Conservation (phyloP, 2,888 invertebrate species). For the Cantharis flavilabris region DNA sequence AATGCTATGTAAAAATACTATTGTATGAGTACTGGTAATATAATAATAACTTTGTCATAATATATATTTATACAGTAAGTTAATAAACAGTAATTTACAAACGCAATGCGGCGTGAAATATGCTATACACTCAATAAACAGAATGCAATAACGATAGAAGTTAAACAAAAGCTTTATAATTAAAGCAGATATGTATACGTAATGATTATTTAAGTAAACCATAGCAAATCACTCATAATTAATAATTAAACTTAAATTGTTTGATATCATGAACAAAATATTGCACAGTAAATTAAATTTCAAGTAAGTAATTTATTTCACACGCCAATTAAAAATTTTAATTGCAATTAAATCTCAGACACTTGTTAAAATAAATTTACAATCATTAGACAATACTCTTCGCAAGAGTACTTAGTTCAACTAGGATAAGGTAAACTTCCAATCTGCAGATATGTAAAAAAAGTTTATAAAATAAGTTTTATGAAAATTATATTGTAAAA, state of each 20-base stretch:
- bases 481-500: too few relatives aligned
- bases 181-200: slow-evolving; percentile 8
- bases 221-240: slow-evolving; percentile 1
- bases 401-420: neutral
- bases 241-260: neutral
- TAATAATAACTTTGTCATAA: neutral
- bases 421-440: neutral
- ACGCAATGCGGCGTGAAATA: slow-evolving; percentile 13
- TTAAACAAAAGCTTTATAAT: slow-evolving; percentile 8
- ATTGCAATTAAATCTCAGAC: neutral
- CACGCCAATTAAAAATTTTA: neutral
- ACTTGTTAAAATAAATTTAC: neutral
- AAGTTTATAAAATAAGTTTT: neutral
- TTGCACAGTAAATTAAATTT: neutral
- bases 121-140: slow-evolving; percentile 14
- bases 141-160: slow-evolving; percentile 8
- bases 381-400: neutral
- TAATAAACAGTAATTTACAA: slow-evolving; percentile 18
- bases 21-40: neutral
- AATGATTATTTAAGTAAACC: slow-evolving; percentile 7
- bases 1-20: neutral
- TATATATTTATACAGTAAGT: neutral
- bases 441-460: neutral
- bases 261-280: neutral
- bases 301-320: neutral